Percentiles rank a stretch among this genome's conserved stretches.
Evolutionary conservation across 2,888 invertebrate genomes (phyloP).

Genomic region (Fragum sueziense): DNA sequence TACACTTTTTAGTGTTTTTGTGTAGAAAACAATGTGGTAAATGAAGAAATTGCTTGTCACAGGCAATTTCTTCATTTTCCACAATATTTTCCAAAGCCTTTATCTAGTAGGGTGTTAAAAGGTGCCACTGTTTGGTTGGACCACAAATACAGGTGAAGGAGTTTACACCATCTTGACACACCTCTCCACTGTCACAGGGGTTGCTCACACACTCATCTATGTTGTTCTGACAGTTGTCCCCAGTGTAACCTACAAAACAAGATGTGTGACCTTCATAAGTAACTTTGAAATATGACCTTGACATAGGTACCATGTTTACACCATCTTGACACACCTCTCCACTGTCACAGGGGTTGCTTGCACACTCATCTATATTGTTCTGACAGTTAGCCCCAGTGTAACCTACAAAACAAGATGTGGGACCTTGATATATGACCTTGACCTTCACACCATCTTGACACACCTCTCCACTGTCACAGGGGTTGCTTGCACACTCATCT

Average conservation of each 20-base stretch:
- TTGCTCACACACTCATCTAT: conserved; percentile 60
- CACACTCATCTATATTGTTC: conserved; percentile 56
- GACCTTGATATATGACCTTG: too few species aligned
- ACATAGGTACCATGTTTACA: too few species aligned
- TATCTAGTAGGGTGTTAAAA: too few species aligned
- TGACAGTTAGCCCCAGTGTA: conserved; percentile 39
- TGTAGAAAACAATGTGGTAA: too few species aligned
- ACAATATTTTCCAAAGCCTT: too few species aligned
- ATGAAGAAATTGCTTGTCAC: too few species aligned
- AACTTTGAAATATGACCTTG: too few species aligned
- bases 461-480: conserved; percentile 48
- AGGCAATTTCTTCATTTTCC: too few species aligned
- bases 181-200: conserved; percentile 54
- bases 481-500: conserved; percentile 61
- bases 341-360: conserved; percentile 52
- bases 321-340: conserved; percentile 61
- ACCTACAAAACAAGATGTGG: conserved; percentile 32
- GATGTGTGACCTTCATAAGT: too few species aligned
- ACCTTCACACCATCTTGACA: conserved; percentile 56
- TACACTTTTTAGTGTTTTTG: too few species aligned
- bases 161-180: conserved; percentile 61
- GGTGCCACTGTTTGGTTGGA: too few species aligned
- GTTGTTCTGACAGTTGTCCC: conserved; percentile 32
- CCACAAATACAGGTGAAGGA: conserved; percentile 65
- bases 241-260: conserved; percentile 28